Percentiles rank a stretch among this genome's conserved stretches.
Conservation (phyloP, 2,888 invertebrate genomes). For the Melanostoma scalare region DNA sequence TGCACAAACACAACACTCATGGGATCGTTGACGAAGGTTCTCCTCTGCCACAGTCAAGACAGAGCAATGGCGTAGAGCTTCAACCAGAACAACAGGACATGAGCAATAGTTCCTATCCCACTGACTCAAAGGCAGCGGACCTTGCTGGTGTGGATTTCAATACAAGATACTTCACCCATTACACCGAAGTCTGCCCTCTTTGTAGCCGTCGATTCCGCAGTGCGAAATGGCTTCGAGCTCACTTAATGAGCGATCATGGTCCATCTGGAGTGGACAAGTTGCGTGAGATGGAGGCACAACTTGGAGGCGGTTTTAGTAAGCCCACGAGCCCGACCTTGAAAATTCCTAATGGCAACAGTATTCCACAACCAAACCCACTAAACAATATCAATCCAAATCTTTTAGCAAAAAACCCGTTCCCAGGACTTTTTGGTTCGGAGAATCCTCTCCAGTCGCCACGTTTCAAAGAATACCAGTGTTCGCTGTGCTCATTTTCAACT, state of each 20-base stretch:
- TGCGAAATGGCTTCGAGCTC: conserved; percentile 93
- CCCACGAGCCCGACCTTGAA: conserved; percentile 81
- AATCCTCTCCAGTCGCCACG: conserved; percentile 77
- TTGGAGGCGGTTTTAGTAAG: conserved; percentile 76
- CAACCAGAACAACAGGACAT: conserved; percentile 70
- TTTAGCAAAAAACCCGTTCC: conserved; percentile 78
- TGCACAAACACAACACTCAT: conserved; percentile 99
- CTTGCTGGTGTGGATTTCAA: conserved; percentile 83
- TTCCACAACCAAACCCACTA: conserved; percentile 77
- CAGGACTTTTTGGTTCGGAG: conserved; percentile 77
- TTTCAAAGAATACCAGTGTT: conserved; percentile 92
- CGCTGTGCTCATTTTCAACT: conserved; percentile 94
- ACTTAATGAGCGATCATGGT: conserved; percentile 93
- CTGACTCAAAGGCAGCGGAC: conserved; percentile 63
- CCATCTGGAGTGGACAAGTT: conserved; percentile 82
- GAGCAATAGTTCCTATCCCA: conserved; percentile 41
- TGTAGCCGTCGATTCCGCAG: conserved; percentile 94
- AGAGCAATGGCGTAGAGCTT: conserved; percentile 78
- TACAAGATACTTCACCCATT: conserved; percentile 86
- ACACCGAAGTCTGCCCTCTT: conserved; percentile 90
- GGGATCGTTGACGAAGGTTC: conserved; percentile 95
- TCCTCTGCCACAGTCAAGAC: conserved; percentile 82
- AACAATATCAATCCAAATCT: conserved; percentile 75
- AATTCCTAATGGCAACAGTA: conserved; percentile 80
- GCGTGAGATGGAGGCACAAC: conserved; percentile 79